Percentiles rank a stretch among this genome's conserved stretches.
Evolutionary conservation across 2,113 vertebrate species (phyloP).

Genomic region (Equus przewalskii): DNA sequence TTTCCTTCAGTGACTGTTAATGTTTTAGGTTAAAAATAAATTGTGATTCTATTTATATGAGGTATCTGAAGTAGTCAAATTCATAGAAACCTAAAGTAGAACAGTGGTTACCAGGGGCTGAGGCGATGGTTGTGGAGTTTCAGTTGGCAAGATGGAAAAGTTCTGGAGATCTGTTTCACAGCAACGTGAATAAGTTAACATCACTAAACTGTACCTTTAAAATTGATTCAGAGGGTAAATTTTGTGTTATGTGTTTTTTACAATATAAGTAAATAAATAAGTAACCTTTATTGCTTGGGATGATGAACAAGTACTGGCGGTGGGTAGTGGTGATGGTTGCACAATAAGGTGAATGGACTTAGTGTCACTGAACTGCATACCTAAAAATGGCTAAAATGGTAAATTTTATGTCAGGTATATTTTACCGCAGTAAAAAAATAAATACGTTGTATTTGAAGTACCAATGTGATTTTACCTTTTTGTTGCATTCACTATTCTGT

Average conservation of each 20-base stretch:
- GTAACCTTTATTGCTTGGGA: background rate
- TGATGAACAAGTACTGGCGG: background rate
- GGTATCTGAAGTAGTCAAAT: background rate
- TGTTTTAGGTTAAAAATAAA: conserved; percentile 45
- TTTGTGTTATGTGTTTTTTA: background rate
- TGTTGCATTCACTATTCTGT: conserved; percentile 18
- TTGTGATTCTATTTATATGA: background rate
- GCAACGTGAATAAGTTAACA: background rate
- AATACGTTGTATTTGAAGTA: conserved; percentile 26
- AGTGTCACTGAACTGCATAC: background rate
- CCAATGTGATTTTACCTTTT: conserved; percentile 46
- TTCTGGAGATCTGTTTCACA: background rate
- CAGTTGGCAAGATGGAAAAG: background rate
- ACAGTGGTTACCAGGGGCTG: background rate
- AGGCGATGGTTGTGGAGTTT: background rate
- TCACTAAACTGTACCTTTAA: background rate
- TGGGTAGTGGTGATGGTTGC: background rate
- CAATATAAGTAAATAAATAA: background rate
- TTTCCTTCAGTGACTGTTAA: conserved; percentile 14
- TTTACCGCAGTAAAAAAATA: background rate
- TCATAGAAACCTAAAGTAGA: conserved; percentile 8
- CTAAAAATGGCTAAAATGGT: background rate
- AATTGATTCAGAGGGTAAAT: background rate
- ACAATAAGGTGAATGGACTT: background rate
- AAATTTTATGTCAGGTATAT: background rate